phyloP scores from a whole-genome alignment of 2,888 invertebrate species.

The Pseudococcus longispinus region DNA sequence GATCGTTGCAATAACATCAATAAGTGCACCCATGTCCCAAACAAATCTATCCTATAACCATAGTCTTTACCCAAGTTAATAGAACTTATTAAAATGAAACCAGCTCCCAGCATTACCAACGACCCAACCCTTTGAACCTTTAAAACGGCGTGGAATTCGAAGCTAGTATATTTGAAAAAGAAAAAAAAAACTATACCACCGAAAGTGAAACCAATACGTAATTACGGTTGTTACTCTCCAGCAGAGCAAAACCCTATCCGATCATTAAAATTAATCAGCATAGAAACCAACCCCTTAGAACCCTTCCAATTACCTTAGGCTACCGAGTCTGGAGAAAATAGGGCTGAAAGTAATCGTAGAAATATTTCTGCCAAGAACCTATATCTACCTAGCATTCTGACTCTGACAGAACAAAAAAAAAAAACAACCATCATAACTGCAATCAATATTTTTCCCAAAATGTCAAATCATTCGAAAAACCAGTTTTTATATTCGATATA shows the following conservation, averaged over 20 bases:
- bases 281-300: not conserved
- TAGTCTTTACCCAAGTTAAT: not conserved
- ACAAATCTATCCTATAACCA: not conserved
- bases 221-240: constrained; percentile 22
- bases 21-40: not conserved
- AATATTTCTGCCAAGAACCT: not conserved
- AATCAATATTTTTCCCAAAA: not conserved
- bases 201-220: constrained; percentile 21
- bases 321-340: not conserved
- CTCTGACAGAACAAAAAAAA: not conserved
- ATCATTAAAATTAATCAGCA: constrained; percentile 22
- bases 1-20: not conserved
- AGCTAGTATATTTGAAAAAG: not conserved
- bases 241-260: not conserved
- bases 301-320: not conserved
- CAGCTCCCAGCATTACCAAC: not conserved
- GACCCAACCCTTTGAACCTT: constrained; percentile 16
- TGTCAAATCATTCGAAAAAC: not conserved
- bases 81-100: not conserved
- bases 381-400: not conserved
- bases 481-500: not conserved
- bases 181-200: not conserved
- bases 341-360: not conserved
- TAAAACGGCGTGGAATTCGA: not conserved
- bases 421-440: not conserved